phyloP scores from a whole-genome alignment of 2,888 invertebrate genomes.

The Cataglyphis livida region DNA sequence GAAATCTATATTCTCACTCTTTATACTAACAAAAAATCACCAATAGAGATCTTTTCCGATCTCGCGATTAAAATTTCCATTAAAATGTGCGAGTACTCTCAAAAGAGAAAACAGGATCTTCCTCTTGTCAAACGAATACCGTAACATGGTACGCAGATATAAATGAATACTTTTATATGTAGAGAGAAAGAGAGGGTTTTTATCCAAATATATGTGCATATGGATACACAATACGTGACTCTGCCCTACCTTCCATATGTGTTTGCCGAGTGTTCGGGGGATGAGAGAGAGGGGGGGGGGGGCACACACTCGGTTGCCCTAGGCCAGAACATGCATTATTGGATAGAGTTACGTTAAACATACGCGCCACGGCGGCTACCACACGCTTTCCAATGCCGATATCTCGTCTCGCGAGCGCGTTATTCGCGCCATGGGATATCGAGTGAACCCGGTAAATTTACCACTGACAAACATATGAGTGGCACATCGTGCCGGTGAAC shows the following conservation, averaged over 20 bases:
- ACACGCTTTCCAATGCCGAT: conserved; percentile 55
- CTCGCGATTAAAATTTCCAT: background rate
- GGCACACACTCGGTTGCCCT: conserved; percentile 74
- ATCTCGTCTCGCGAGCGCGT: conserved; percentile 29
- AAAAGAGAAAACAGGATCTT: background rate
- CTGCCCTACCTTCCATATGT: conserved; percentile 66
- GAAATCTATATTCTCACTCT: background rate
- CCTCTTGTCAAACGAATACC: conserved; percentile 28
- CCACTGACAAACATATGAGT: conserved; percentile 44
- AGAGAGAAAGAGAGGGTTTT: conserved; percentile 14
- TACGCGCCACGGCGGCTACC: conserved; percentile 66
- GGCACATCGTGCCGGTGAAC: conserved; percentile 21
- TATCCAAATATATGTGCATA: background rate
- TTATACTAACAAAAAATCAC: background rate
- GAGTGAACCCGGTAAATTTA: conserved; percentile 54
- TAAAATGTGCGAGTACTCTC: background rate
- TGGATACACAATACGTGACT: background rate
- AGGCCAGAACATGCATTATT: conserved; percentile 85
- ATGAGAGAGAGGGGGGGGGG: background rate
- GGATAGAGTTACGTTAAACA: conserved; percentile 85
- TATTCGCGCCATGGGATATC: conserved; percentile 57
- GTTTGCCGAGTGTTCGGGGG: conserved; percentile 69
- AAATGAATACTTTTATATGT: conserved; percentile 53
- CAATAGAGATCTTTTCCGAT: background rate
- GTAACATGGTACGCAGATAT: conserved; percentile 14